Evolutionary conservation across 2,797 vertebrate species (phyloP).

Genomic region (Channallabes apus): DNA sequence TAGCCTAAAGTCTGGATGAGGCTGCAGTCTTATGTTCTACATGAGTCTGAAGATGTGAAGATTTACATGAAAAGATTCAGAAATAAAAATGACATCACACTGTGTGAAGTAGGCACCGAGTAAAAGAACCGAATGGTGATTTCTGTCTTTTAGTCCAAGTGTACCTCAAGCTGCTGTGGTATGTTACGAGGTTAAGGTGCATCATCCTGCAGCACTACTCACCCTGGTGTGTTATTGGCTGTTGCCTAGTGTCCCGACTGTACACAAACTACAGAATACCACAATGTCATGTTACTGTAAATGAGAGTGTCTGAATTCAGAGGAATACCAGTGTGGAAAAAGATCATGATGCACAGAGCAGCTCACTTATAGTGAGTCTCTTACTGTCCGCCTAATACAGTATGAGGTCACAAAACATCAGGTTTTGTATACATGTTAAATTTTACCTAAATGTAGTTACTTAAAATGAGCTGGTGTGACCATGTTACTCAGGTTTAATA

Average conservation of each 20-base stretch:
- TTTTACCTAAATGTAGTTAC: neutral
- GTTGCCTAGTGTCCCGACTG: neutral
- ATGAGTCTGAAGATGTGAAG: neutral
- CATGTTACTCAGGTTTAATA: neutral
- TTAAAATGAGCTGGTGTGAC: neutral
- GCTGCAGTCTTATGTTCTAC: constrained; percentile 16
- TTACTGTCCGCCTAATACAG: neutral
- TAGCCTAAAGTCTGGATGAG: constrained; percentile 29
- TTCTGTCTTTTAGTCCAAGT: neutral
- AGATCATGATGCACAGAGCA: neutral
- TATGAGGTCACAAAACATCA: neutral
- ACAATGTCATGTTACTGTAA: neutral
- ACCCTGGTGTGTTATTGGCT: neutral
- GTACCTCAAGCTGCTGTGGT: neutral
- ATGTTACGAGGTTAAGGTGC: neutral
- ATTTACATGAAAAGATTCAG: neutral
- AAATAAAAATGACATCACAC: too few species aligned
- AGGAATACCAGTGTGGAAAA: neutral
- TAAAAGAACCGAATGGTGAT: neutral
- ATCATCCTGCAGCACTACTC: neutral
- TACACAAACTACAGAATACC: neutral
- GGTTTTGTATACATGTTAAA: neutral
- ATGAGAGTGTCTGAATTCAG: neutral
- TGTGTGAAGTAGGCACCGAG: neutral
- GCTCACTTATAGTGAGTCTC: neutral